Evolutionary conservation across 2,888 invertebrate genomes (phyloP).

Genomic region (Caenorhabditis auriculariae): DNA sequence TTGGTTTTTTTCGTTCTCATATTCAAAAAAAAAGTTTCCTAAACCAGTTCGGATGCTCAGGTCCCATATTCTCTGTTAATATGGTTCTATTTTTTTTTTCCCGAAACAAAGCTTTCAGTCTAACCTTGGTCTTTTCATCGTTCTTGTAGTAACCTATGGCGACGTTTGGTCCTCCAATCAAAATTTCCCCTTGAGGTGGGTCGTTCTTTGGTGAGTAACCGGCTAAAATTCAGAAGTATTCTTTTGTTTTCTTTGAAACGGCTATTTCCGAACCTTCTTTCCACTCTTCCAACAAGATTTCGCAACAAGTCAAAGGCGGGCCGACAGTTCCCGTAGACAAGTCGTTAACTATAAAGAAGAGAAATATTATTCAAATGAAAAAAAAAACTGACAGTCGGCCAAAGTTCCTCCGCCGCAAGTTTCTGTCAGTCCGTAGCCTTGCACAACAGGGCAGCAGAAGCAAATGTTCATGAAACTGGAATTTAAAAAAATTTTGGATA

Average conservation of each 20-base stretch:
- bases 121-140: slow-evolving; percentile 76
- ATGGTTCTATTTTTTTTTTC: too few species aligned
- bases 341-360: slow-evolving; percentile 67
- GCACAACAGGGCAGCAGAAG: slow-evolving; percentile 80
- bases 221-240: slow-evolving; percentile 10
- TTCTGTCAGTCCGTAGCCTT: slow-evolving; percentile 93
- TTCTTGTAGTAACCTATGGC: slow-evolving; percentile 91
- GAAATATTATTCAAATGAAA: neutral
- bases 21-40: too few species aligned
- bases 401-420: slow-evolving; percentile 83
- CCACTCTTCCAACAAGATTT: slow-evolving; percentile 86
- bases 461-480: slow-evolving; percentile 81
- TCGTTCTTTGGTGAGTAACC: slow-evolving; percentile 72
- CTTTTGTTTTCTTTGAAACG: neutral
- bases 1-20: too few species aligned
- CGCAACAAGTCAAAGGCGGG: slow-evolving; percentile 80
- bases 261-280: slow-evolving; percentile 73
- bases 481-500: neutral
- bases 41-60: too few species aligned
- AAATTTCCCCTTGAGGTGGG: slow-evolving; percentile 81
- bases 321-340: slow-evolving; percentile 82
- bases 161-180: slow-evolving; percentile 86
- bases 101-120: too few species aligned
- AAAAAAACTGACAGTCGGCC: slow-evolving; percentile 48
- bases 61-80: too few species aligned